These are phyloP conservation scores for Paradisaea rubra DNA, from an alignment of 2,113 vertebrate species.

Conservation along the genomic window DNA sequence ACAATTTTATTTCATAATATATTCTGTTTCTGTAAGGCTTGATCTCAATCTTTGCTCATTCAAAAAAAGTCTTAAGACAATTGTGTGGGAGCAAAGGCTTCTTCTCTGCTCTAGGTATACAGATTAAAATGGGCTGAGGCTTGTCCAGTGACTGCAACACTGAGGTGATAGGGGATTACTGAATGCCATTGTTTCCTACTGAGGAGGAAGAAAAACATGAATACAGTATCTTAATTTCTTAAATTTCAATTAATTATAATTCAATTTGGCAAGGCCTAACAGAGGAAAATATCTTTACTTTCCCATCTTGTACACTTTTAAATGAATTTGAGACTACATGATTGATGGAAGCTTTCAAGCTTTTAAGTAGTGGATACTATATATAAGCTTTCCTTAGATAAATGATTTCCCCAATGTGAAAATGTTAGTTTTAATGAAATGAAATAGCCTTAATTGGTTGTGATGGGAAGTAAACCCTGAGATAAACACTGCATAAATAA, in stretches of 20 bases:
- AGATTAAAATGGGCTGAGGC: not conserved
- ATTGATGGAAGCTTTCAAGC: slow-evolving; percentile 40
- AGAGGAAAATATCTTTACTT: not conserved
- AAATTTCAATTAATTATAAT: slow-evolving; percentile 25
- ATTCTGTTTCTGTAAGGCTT: not conserved
- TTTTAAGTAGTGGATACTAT: slow-evolving; percentile 49
- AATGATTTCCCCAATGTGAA: slow-evolving; percentile 72
- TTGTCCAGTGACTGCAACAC: not conserved
- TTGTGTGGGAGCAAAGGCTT: not conserved
- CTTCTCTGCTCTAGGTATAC: not conserved
- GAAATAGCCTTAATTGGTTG: slow-evolving; percentile 77
- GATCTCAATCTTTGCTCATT: not conserved
- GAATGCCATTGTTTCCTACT: not conserved
- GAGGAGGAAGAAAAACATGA: not conserved
- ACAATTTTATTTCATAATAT: not conserved
- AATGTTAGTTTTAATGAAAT: slow-evolving; percentile 74
- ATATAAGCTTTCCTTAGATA: slow-evolving; percentile 62
- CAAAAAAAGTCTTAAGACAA: not conserved
- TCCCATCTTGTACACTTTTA: slow-evolving; percentile 27
- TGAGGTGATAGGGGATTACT: not conserved
- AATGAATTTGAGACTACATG: not conserved
- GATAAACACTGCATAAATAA: slow-evolving; percentile 76
- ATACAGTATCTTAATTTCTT: not conserved
- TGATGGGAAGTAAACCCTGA: slow-evolving; percentile 75
- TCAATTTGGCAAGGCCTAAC: not conserved